Evolutionary conservation across 2,797 vertebrate species (phyloP).

Genomic region (Pangasius larnaudii): DNA sequence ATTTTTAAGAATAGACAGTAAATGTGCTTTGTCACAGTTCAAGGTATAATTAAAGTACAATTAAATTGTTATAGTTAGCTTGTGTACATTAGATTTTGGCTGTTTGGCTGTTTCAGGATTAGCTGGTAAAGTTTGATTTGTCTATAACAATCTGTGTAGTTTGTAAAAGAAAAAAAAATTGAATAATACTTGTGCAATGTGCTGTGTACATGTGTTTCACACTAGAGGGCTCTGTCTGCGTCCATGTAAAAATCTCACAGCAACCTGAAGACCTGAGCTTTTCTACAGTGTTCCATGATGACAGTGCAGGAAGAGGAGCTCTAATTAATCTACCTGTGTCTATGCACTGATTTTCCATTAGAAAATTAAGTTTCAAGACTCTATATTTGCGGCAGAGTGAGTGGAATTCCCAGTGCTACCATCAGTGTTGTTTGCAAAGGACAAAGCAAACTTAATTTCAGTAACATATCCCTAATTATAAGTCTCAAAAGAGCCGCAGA

Average conservation of each 20-base stretch:
- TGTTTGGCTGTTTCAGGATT: not conserved
- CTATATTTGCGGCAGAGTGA: not conserved
- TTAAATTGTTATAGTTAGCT: not conserved
- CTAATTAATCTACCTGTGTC: not conserved
- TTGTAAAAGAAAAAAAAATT: not conserved
- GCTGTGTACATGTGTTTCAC: not conserved
- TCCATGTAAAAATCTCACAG: not conserved
- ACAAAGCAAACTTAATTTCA: constrained; percentile 1
- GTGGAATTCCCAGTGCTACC: not conserved
- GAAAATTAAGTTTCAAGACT: constrained; percentile 1
- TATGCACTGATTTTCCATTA: not conserved
- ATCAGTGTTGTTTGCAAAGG: constrained; percentile 17
- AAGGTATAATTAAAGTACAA: not conserved
- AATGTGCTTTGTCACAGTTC: not conserved
- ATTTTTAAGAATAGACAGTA: not conserved
- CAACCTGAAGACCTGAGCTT: not conserved
- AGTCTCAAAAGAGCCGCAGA: not conserved
- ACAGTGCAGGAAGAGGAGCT: not conserved
- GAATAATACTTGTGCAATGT: not conserved
- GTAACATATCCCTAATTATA: not conserved
- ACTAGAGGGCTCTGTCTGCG: not conserved
- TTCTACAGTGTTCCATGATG: not conserved
- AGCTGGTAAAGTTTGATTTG: not conserved
- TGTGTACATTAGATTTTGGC: too few relatives aligned
- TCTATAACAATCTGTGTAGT: not conserved